Base-by-base conservation (phyloP, 2,797 vertebrate genomes). In the Xiphophorus birchmanni region DNA sequence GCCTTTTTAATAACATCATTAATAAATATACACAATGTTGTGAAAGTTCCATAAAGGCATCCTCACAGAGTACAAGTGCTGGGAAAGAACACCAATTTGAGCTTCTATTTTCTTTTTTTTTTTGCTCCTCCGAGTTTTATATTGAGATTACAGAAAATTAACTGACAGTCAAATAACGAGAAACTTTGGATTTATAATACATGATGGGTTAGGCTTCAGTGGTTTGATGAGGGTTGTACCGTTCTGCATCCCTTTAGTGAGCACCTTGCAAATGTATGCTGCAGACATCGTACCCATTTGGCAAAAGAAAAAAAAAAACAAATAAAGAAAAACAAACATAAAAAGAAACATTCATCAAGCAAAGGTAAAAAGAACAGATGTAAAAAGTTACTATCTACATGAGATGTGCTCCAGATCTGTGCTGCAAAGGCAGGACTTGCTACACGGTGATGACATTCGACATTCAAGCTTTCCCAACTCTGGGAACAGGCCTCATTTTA, bases 331-430 rank as follows among this genome's bases (percentile, higher is more conserved):
- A 52, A 52, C 4, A 48, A 93, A 95, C 92, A 83, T 87, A 93
- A 93, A 93, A 95, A 93, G 87, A 92, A 93, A 94, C 90, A 94
- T 93, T 94, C 93, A 94, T 91, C 71, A 81, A 93, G 88, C 83
- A 84, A 90, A 79, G 73, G 76, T 89, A 35, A 8, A 90, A 84
- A 23, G 73, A 91, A 88, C 88, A 75, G 88, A 89, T 72, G 85
- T 81, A 73, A 86, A 86, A 86, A 88, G 88, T 23, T 71, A 12
- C 26, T 9, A 15, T 72, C 69, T 45, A n/a, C 67, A 45, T 45
- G 42, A 35, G 23, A 71, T n/a, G 21, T 29, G 42, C 6, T n/a
- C 26, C 69, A 29, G 26, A 45, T 47, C 69, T 72, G 26, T 72
- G 73, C 29, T 77, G 56, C 60, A 79, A 83, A 86, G 69, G 56